These are phyloP conservation scores for Drosophila takahashii DNA, from an alignment of 1,140 invertebrate species.

Conservation along the genomic window DNA sequence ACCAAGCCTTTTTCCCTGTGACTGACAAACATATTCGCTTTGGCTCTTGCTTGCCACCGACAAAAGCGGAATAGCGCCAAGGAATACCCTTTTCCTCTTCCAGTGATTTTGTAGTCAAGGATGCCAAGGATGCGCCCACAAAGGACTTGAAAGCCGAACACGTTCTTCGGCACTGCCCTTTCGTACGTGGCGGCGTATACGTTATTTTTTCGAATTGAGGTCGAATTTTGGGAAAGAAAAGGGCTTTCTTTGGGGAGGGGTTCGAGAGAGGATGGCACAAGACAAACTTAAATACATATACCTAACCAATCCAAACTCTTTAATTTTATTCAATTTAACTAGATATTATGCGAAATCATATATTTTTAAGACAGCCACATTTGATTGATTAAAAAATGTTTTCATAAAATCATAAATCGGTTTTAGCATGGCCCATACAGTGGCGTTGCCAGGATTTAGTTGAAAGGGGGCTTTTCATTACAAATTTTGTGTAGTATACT, in stretches of 20 bases:
- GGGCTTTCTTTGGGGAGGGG: not conserved
- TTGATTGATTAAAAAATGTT: no score
- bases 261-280: not conserved
- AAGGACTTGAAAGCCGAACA: slow-evolving; percentile 37
- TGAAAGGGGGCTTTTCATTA: no score
- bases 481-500: no score
- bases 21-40: slow-evolving; percentile 34
- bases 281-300: not conserved
- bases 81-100: slow-evolving; percentile 14
- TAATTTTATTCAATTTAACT: slow-evolving; percentile 7
- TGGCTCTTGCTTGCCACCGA: slow-evolving; percentile 39
- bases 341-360: no score
- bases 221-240: slow-evolving; percentile 7
- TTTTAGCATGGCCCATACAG: no score
- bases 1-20: slow-evolving; percentile 18
- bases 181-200: slow-evolving; percentile 22
- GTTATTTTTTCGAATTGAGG: slow-evolving; percentile 31
- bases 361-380: no score
- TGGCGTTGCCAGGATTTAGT: no score
- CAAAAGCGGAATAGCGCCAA: slow-evolving; percentile 16
- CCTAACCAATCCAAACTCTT: not conserved
- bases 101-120: slow-evolving; percentile 12
- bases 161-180: slow-evolving; percentile 33
- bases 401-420: no score
- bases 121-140: slow-evolving; percentile 38